Evolutionary conservation across 2,113 vertebrate genomes (phyloP), one percentile per base, ranked within the genome.

Genomic region (Kryptolebias marmoratus): DNA sequence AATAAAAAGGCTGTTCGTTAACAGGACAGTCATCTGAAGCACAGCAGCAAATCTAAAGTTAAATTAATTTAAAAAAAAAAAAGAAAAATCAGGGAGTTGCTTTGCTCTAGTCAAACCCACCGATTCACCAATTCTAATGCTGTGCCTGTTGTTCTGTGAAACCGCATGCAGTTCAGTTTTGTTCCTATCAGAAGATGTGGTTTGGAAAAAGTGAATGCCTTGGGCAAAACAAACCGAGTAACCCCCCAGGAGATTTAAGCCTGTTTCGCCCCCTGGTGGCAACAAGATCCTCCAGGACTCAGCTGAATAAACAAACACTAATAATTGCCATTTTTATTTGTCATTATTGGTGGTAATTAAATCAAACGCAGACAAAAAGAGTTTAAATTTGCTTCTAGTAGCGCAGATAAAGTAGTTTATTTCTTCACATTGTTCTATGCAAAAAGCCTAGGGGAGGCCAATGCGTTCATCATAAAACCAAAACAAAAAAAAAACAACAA

Each of bases 191-290:
- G 0, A 36, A 15, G 60, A 65, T 73, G 13, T 47, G 67, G 3
- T 56, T 18, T 18, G 13, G 44, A 55, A 22, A 36, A 64, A 75
- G 68, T 22, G 68, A 71, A 78, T 45, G 77, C 75, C 80, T 52
- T 50, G 66, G 73, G 83, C 79, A 66, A 9, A 58, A 75, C 82
- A 73, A 89, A 91, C 87, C 3, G 71, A 78, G 15, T 82, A 71
- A 90, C 81, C 89, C 22, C 55, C 1, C 39, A 2, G 6, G n/a
- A 72, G 42, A 55, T n/a, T 28, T 39, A 0, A 36, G 16, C 2
- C 45, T 53, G 13, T 91, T 84, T 76, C 88, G 89, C 89, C 91
- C 77, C 79, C 93, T 92, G 60, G 75, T 86, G 92, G 10, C 16
- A 31, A 0, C 2, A 10, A 44, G 1, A 8, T 39, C 12, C 18